These are phyloP conservation scores for Speoplatyrhinus poulsoni DNA, from an alignment of 2,113 vertebrate genomes.

Conservation along the genomic window DNA sequence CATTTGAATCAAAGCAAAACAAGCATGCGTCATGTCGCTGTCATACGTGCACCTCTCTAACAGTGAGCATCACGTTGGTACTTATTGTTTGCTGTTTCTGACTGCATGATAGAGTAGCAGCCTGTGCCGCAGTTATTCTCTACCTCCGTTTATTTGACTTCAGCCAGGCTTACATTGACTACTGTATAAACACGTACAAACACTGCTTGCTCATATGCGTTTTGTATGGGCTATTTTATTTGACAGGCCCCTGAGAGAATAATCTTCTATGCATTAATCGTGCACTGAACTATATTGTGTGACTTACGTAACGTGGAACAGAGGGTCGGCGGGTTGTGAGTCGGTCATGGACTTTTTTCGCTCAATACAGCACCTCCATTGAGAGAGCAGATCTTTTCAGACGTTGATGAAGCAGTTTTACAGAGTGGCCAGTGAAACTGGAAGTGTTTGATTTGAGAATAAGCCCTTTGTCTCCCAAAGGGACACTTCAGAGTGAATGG, in stretches of 20 bases:
- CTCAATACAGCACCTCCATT: conserved; percentile 23
- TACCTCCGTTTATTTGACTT: conserved; percentile 61
- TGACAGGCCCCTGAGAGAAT: too few species aligned
- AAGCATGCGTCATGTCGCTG: too few species aligned
- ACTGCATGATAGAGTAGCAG: too few species aligned
- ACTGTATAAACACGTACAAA: conserved; percentile 18
- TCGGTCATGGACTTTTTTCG: background rate
- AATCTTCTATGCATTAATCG: background rate
- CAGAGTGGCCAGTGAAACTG: conserved; percentile 11
- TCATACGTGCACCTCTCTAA: too few species aligned
- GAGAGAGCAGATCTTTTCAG: conserved; percentile 9
- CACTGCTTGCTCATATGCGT: too few species aligned
- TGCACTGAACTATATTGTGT: conserved; percentile 11
- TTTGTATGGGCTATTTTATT: too few species aligned
- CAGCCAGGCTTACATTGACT: conserved; percentile 47
- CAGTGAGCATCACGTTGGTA: too few species aligned
- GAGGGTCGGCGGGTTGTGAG: conserved; percentile 20
- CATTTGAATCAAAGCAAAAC: too few species aligned
- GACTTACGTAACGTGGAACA: conserved; percentile 2
- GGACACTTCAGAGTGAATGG: conserved; percentile 53
- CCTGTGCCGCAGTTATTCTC: too few species aligned
- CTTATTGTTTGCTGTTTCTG: too few species aligned
- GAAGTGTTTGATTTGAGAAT: conserved; percentile 42
- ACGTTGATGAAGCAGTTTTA: conserved; percentile 28
- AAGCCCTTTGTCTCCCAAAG: conserved; percentile 70